These are phyloP conservation scores for Chionodraco myersi DNA, from an alignment of 2,113 vertebrate species.

Conservation along the genomic window DNA sequence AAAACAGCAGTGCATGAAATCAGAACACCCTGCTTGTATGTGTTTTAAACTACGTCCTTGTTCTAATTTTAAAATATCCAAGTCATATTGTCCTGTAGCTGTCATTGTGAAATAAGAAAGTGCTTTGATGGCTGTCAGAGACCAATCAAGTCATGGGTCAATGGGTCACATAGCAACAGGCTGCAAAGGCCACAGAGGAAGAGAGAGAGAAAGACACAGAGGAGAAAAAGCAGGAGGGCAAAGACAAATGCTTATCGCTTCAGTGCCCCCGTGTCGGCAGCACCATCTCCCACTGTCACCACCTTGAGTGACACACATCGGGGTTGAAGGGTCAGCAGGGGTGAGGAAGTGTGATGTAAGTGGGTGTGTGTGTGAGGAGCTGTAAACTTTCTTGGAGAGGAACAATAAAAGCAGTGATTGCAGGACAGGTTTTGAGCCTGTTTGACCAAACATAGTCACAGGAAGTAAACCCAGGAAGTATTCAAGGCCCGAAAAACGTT, in stretches of 20 bases:
- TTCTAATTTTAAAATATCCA: slow-evolving; percentile 13
- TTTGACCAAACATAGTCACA: slow-evolving; percentile 16
- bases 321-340: slow-evolving; percentile 61
- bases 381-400: slow-evolving; percentile 33
- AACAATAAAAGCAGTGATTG: slow-evolving; percentile 43
- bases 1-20: slow-evolving; percentile 9
- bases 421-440: slow-evolving; percentile 33
- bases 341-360: slow-evolving; percentile 51
- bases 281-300: slow-evolving; percentile 67
- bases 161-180: slow-evolving; percentile 63
- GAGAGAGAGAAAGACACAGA: slow-evolving; percentile 11
- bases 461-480: slow-evolving; percentile 5
- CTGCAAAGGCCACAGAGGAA: slow-evolving; percentile 49
- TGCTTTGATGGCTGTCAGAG: slow-evolving; percentile 60
- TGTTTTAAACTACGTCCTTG: slow-evolving; percentile 1
- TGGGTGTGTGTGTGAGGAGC: slow-evolving; percentile 23
- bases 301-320: slow-evolving; percentile 73
- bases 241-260: slow-evolving; percentile 67
- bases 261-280: slow-evolving; percentile 59
- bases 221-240: slow-evolving; percentile 38
- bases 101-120: slow-evolving; percentile 39
- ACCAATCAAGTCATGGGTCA: slow-evolving; percentile 62
- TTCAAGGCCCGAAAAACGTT: neutral
- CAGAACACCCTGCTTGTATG: slow-evolving; percentile 1
- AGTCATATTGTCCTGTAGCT: slow-evolving; percentile 21